Percentiles rank a stretch among this genome's conserved stretches.
Evolutionary conservation across 2,888 invertebrate genomes (phyloP).

Genomic region (Imbricaverruca yamaguchii): DNA sequence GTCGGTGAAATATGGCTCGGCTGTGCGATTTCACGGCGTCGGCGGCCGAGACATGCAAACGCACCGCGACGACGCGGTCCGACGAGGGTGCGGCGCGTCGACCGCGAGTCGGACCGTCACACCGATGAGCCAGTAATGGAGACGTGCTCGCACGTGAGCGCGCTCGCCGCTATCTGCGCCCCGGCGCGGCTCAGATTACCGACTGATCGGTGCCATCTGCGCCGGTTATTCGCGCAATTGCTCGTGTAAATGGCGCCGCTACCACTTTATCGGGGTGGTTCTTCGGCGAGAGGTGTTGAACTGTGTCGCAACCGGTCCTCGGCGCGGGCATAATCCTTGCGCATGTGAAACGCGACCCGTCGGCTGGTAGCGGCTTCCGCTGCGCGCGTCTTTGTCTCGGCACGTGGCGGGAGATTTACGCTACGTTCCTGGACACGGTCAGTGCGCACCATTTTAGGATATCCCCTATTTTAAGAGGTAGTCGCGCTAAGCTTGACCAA

Average conservation of each 20-base stretch:
- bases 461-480: neutral
- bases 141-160: neutral
- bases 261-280: neutral
- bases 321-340: neutral
- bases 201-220: neutral
- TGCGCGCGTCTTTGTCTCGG: neutral
- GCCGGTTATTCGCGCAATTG: neutral
- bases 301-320: neutral
- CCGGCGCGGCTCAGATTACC: neutral
- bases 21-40: neutral
- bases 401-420: neutral
- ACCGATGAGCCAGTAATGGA: neutral
- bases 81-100: no score
- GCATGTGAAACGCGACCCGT: neutral
- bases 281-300: neutral
- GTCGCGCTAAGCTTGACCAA: neutral
- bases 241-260: slow-evolving; percentile 12
- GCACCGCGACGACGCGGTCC: no score
- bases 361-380: neutral
- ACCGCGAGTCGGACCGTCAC: neutral
- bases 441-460: neutral
- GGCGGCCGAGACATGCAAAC: neutral
- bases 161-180: neutral
- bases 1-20: neutral
- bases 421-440: neutral